Conservation (phyloP, 2,797 vertebrate genomes). For the Sebastes dallii region DNA sequence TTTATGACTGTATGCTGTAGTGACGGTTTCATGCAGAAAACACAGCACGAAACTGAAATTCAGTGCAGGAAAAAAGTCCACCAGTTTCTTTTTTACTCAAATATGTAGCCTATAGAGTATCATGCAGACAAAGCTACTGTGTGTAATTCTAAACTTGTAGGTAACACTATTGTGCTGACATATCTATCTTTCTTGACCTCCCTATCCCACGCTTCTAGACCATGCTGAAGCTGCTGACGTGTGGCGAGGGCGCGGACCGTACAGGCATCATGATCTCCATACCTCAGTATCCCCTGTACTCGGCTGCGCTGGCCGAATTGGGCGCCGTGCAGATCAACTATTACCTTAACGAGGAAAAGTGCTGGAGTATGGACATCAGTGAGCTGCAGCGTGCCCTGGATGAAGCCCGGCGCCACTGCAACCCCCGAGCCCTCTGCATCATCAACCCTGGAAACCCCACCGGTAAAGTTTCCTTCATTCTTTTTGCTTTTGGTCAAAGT, state of each 20-base stretch:
- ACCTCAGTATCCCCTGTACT: conserved; percentile 93
- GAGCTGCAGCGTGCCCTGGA: conserved; percentile 85
- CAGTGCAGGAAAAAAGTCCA: background rate
- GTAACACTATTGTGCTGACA: background rate
- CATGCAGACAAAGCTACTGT: background rate
- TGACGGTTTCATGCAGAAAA: background rate
- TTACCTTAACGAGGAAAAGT: conserved; percentile 88
- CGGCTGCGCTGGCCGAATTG: conserved; percentile 86
- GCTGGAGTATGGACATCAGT: conserved; percentile 87
- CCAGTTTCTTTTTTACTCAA: background rate
- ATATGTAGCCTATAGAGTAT: background rate
- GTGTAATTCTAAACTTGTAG: background rate
- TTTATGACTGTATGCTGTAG: background rate
- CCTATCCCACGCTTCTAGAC: conserved; percentile 71
- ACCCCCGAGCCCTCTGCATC: conserved; percentile 88
- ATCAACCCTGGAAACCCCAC: conserved; percentile 96
- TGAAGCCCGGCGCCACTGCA: conserved; percentile 83
- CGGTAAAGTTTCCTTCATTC: conserved; percentile 68
- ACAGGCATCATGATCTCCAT: conserved; percentile 91
- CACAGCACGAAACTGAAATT: background rate
- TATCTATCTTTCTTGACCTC: background rate
- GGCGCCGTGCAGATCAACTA: conserved; percentile 87
- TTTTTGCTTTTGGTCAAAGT: background rate
- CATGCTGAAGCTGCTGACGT: conserved; percentile 89
- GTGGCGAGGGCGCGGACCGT: conserved; percentile 79